Percentiles rank a stretch among this genome's conserved stretches.
These are phyloP conservation scores for Pontoporia blainvillei DNA, from an alignment of 2,113 vertebrate genomes.

Conservation along the genomic window DNA sequence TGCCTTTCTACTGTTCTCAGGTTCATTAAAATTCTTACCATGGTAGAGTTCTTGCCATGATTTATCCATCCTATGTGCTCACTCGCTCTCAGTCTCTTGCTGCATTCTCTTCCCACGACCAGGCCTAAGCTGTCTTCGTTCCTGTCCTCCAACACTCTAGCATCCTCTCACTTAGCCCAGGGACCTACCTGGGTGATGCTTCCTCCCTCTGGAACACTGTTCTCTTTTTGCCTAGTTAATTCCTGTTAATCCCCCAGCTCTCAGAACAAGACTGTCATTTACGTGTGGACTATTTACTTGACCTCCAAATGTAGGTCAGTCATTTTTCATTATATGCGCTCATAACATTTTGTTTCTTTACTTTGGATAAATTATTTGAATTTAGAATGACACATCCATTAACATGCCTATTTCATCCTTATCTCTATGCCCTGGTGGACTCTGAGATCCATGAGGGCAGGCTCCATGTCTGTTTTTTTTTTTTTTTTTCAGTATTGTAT, in stretches of 20 bases:
- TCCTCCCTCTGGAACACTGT: neutral
- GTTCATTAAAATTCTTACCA: neutral
- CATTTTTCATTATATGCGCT: neutral
- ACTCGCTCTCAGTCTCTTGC: neutral
- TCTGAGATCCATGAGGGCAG: neutral
- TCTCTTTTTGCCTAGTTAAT: neutral
- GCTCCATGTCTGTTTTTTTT: neutral
- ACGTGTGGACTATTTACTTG: neutral
- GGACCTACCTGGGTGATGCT: no score
- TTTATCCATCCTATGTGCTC: neutral
- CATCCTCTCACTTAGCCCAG: neutral
- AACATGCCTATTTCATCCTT: neutral
- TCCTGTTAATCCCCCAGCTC: neutral
- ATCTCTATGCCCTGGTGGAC: neutral
- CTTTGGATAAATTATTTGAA: neutral
- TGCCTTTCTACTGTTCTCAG: neutral
- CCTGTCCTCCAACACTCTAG: neutral
- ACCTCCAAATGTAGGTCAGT: neutral
- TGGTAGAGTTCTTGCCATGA: neutral
- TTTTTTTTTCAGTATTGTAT: neutral
- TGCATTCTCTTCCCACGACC: neutral
- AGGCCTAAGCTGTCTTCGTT: neutral
- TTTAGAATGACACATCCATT: neutral
- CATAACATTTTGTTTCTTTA: neutral
- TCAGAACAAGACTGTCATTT: neutral